A percentile compares a stretch with the other conserved stretches of the same genome.
Evolutionary conservation across 2,797 vertebrate genomes (phyloP).

Genomic region (Trichosurus vulpecula): DNA sequence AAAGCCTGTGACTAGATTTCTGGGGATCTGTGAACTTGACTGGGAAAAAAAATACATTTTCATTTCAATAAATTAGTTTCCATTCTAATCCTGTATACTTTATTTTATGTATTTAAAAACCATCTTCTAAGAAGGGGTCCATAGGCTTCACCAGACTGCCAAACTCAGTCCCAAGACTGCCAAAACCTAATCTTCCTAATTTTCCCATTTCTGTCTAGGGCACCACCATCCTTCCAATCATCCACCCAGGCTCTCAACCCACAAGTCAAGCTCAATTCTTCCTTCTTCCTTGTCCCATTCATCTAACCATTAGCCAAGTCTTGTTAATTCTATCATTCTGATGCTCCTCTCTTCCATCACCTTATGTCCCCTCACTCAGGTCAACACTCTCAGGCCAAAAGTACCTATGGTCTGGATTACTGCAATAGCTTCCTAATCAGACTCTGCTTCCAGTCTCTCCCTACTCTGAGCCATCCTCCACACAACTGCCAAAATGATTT

Average conservation of each 20-base stretch:
- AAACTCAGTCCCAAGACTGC: too few relatives aligned
- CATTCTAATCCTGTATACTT: not conserved
- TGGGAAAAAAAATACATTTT: not conserved
- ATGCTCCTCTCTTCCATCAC: not conserved
- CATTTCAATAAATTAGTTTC: not conserved
- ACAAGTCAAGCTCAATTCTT: not conserved
- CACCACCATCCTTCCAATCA: not conserved
- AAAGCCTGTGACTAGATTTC: not conserved
- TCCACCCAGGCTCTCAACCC: not conserved
- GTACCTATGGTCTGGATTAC: not conserved
- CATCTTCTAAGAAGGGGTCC: not conserved
- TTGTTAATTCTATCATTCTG: not conserved
- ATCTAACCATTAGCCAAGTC: not conserved
- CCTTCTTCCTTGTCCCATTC: not conserved
- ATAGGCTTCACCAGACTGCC: not conserved
- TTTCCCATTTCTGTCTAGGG: not conserved
- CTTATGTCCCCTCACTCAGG: not conserved
- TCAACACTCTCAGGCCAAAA: not conserved
- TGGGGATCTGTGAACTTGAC: not conserved
- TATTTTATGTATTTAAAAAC: not conserved
- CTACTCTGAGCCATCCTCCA: not conserved
- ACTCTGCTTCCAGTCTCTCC: not conserved
- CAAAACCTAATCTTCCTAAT: not conserved
- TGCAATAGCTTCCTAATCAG: not conserved
- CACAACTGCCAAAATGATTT: not conserved